A percentile compares a stretch with the other conserved stretches of the same genome.
Conservation (phyloP, 2,113 vertebrate genomes). For the Camelus dromedarius region DNA sequence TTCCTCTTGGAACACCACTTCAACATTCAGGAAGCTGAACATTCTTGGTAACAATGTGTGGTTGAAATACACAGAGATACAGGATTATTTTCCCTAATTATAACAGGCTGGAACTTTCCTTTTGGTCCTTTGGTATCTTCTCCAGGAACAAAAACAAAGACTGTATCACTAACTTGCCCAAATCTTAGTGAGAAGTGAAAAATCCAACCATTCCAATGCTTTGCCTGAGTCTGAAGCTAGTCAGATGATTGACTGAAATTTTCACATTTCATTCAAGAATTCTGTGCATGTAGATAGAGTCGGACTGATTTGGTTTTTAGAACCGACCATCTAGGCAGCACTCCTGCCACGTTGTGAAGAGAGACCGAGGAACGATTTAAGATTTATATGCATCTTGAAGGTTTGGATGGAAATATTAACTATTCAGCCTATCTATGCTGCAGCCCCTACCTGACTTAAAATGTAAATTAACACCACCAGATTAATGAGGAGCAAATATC, state of each 20-base stretch:
- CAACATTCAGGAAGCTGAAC: background rate
- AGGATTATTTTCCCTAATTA: background rate
- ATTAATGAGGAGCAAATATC: background rate
- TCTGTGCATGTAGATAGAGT: background rate
- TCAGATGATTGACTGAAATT: background rate
- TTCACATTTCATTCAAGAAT: background rate
- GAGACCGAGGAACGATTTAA: background rate
- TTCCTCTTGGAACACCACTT: background rate
- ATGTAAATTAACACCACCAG: background rate
- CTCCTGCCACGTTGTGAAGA: background rate
- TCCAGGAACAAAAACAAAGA: background rate
- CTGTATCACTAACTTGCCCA: background rate
- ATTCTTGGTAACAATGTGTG: constrained; percentile 37
- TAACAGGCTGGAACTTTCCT: constrained; percentile 11
- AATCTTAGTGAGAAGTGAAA: constrained; percentile 13
- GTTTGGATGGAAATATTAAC: background rate
- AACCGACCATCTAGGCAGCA: background rate
- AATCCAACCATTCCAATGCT: background rate
- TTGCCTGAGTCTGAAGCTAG: background rate
- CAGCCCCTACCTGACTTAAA: background rate
- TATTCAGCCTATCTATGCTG: background rate
- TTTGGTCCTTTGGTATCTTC: constrained; percentile 25
- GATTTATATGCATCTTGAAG: background rate
- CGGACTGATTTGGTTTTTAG: background rate
- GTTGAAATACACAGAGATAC: background rate